These are phyloP conservation scores for Actinemys pallida DNA, from an alignment of 2,113 vertebrate species.

Conservation along the genomic window DNA sequence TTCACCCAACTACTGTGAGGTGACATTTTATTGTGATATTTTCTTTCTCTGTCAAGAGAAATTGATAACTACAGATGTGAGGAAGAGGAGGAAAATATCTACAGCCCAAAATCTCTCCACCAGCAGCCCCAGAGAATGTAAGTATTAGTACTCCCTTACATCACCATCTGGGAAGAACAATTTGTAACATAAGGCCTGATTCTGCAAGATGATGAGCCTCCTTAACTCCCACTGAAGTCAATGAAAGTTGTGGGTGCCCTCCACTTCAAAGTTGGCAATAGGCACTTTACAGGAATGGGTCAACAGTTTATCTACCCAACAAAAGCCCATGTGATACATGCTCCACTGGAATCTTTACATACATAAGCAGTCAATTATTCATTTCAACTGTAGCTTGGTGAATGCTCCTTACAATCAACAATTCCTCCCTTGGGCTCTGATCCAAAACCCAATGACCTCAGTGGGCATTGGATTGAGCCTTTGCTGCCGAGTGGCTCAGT, in stretches of 20 bases:
- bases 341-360: not conserved
- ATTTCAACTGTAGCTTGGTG: not conserved
- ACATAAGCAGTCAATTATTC: not conserved
- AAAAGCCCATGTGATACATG: not conserved
- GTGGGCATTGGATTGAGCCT: not conserved
- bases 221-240: fast-evolving
- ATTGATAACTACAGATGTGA: fast-evolving
- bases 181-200: not conserved
- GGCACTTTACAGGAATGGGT: not conserved
- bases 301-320: not conserved
- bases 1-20: not conserved
- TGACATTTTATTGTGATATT: not conserved
- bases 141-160: not conserved
- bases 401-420: not conserved
- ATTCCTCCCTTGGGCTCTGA: not conserved
- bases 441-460: fast-evolving
- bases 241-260: not conserved
- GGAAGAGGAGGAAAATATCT: not conserved
- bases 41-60: not conserved
- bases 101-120: not conserved
- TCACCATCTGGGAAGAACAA: fast-evolving
- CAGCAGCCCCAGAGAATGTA: not conserved
- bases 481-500: not conserved
- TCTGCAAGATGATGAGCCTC: not conserved
- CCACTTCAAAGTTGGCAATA: not conserved